These are phyloP conservation scores for Habroteleia sp. DNA, from an alignment of 2,888 invertebrate genomes.

Conservation along the genomic window DNA sequence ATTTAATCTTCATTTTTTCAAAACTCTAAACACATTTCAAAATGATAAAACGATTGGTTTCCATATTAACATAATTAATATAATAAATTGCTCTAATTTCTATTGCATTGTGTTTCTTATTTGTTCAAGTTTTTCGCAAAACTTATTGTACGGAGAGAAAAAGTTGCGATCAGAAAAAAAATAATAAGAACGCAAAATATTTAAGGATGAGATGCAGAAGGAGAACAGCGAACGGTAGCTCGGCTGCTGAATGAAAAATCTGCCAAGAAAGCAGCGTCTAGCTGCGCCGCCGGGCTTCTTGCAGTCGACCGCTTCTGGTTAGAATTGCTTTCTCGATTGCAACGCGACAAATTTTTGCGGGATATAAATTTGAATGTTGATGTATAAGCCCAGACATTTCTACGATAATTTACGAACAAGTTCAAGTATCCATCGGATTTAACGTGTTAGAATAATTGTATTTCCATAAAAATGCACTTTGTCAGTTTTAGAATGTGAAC, in stretches of 20 bases:
- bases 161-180: background rate
- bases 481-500: too few species aligned
- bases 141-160: conserved; percentile 1
- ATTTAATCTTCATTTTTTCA: too few species aligned
- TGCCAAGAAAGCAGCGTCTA: conserved; percentile 22
- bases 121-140: too few species aligned
- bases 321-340: conserved; percentile 35
- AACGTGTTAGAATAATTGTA: conserved; percentile 13
- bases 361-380: conserved; percentile 27
- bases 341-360: conserved; percentile 20
- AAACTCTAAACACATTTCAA: too few species aligned
- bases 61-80: too few species aligned
- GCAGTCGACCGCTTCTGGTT: conserved; percentile 25
- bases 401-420: conserved; percentile 3
- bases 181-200: conserved; percentile 19
- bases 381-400: conserved; percentile 7
- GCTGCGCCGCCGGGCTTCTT: conserved; percentile 25
- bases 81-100: too few species aligned
- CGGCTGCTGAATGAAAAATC: conserved; percentile 23
- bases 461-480: too few species aligned
- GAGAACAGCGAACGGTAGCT: conserved; percentile 1
- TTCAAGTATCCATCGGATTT: conserved; percentile 16
- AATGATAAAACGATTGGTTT: too few species aligned
- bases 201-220: conserved; percentile 17
- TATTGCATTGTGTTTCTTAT: too few species aligned